Base-by-base conservation (phyloP, 2,797 vertebrate genomes). In the Furcifer pardalis region DNA sequence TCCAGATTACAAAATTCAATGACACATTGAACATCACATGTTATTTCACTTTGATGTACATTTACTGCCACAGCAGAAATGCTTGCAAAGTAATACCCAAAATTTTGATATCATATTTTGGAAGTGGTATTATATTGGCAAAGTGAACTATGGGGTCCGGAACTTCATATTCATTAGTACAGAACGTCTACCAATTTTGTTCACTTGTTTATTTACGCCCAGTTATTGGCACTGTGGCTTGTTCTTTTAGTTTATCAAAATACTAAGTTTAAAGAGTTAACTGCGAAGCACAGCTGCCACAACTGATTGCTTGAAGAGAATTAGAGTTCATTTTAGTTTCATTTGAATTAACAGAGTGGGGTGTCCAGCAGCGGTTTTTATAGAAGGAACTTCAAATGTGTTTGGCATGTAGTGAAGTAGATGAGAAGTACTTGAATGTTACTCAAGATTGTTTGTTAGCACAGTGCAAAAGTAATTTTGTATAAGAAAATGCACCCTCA, bases 321-420 rank as follows among this genome's bases (percentile, higher is more conserved):
- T 73, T 91, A 87, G 93, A 90, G 82, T 91, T 95, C 68, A 46
- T 79, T 85, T 56, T 85, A 90, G 94, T 94, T 94, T 87, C 85
- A 92, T 93, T 89, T 94, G 88, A 94, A 94, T 92, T 92, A 93
- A 88, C 82, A 83, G 88, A 89, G 84, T 84, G 84, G 91, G 60
- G 83, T 87, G 82, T 86, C 87, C 87, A 91, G 78, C 86, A 87
- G 90, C 17, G 21, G 62, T 89, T 79, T 84, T 87, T 91, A 92
- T 87, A 89, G 69, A 84, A 68, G 85, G 85, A 79, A 63, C 46
- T 91, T 89, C 79, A 84, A 80, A 91, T 90, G 90, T 84, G 84
- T 79, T 79, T 89, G 56, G 85, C 90, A 77, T 93, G 77, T 82
- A 86, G 87, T 91, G 83, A 93, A 88, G 37, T 85, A 84, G 68